Base-by-base conservation (phyloP, 2,797 vertebrate species). In the Ptychadena robeensis region DNA sequence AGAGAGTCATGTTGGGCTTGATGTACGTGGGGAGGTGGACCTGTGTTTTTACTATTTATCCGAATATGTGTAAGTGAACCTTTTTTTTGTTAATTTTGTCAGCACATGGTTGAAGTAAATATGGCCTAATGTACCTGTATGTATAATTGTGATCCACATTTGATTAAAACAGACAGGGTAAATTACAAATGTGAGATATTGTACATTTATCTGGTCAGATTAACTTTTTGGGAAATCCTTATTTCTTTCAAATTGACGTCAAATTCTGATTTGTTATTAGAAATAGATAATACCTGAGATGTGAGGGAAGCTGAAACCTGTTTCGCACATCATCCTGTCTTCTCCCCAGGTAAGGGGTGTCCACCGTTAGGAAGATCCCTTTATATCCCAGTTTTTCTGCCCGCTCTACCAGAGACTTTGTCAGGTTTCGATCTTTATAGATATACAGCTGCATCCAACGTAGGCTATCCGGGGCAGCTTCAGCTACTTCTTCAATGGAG, bases 361-460 rank as follows among this genome's bases (percentile, higher is more conserved):
- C 98, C 87, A 95, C 96, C 0, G 97, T 99, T 86, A 99, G 86
- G 66, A 99, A 99, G 90, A 99, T 94, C 0, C 93, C 98, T 82
- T 93, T 92, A 84, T 96, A 99, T 0, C 96, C 96, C 0, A 87
- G 93, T 53, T 87, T 72, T 89, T 99, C 97, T 0, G 98, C 98
- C 3, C 96, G 91, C 44, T 35, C 87, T 78, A 99, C 96, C 7
- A 99, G 88, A 4, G 95, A 93, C 18, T 91, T 91, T 0, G 96
- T 97, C 59, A 98, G 91, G 14, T 89, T 91, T 0, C 96, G 87
- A 87, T 99, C 96, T 88, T 97, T 98, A 87, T 99, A 99, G 81
- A 98, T 93, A 28, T 98, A 98, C 0, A 99, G 95, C 87, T 99
- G 97, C 89, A 99, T 83, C 97, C 97, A 99, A 64, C 87, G 92